Evolutionary conservation across 2,113 vertebrate species (phyloP), one percentile per base, ranked within the genome.

Genomic region (Larimichthys polyactis): DNA sequence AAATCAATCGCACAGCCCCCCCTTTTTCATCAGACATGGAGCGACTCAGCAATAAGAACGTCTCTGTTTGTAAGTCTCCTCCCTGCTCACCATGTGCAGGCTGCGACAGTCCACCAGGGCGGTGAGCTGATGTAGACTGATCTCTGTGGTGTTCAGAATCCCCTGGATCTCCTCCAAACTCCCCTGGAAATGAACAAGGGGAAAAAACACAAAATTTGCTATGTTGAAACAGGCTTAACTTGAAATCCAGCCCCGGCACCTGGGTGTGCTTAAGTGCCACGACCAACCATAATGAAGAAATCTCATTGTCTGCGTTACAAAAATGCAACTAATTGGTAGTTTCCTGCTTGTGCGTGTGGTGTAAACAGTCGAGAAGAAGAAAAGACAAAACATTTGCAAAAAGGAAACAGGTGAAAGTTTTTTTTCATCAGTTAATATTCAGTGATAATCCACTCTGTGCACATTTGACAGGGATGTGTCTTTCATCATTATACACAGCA

Each of bases 21-120:
- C 29, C 29, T 36, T 8, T 60, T 36, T 70, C 48, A 57, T 54
- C 43, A 69, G 68, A 84, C 46, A 14, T 6, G 1, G n/a, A 75
- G 76, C 40, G 20, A 67, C 14, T 7, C 14, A 11, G 43, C 75
- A 54, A 29, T n/a, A 16, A 67, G 59, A 22, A 6, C n/a, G 65
- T 67, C 70, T 74, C n/a, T 0, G 62, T 71, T 64, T 55, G n/a
- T 58, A n/a, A 59, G 78, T 68, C 32, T 46, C 12, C 29, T 44
- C 49, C 9, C 9, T 40, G 73, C 96, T 97, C 94, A 99, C 98
- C 98, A 99, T 95, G 90, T 99, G 98, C 69, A 99, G 95, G 90
- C 98, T 98, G 69, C 97, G 97, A 52, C 98, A 99, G 95, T 99
- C 98, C 66, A 99, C 98, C 86, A 99, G 92, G 59, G 98, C 98